phyloP scores from a whole-genome alignment of 30 jellyfish, hydroid and myxozoan species.

The Cassiopea andromeda region DNA sequence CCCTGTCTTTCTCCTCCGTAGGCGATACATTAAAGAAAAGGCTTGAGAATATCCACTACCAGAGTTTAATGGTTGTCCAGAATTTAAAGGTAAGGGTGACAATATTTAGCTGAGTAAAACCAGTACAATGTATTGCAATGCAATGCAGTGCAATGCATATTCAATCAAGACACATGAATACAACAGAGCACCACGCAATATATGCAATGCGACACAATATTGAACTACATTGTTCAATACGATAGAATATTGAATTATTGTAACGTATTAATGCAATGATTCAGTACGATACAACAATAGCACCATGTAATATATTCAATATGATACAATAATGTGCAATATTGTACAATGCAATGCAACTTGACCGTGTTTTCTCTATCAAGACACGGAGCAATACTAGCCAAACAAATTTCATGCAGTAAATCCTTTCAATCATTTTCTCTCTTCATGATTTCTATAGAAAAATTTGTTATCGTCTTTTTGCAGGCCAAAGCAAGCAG shows the following conservation, averaged over 20 bases:
- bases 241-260: too few species aligned
- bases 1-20: not conserved
- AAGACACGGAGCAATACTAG: not conserved
- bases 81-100: slow-evolving; percentile 4
- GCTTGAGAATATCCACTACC: slow-evolving; percentile 17
- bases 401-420: not conserved
- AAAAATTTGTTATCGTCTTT: not conserved
- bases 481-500: slow-evolving; percentile 77
- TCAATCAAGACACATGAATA: not conserved
- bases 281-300: too few species aligned
- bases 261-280: too few species aligned
- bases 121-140: not conserved
- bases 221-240: not conserved
- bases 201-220: not conserved
- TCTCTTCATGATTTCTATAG: not conserved
- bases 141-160: not conserved
- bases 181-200: not conserved
- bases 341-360: not conserved
- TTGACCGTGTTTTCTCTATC: not conserved
- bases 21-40: slow-evolving; percentile 4
- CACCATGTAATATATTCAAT: not conserved
- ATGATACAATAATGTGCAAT: not conserved
- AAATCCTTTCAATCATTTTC: not conserved
- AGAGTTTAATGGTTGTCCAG: slow-evolving; percentile 3
- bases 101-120: too few species aligned